These are phyloP conservation scores for Elanoides forficatus DNA, from an alignment of 2,113 vertebrate species.

Conservation along the genomic window DNA sequence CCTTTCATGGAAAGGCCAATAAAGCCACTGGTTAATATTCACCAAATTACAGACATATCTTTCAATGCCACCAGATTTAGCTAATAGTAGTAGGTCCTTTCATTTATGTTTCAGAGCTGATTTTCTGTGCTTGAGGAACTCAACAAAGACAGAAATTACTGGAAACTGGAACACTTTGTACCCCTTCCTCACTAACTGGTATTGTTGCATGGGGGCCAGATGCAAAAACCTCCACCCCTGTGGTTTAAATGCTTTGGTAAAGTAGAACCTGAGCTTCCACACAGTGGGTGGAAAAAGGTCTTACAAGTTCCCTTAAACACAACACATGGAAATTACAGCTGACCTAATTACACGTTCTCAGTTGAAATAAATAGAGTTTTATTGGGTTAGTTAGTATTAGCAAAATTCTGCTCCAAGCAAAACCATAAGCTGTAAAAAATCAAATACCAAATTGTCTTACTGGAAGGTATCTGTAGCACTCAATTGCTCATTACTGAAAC, in stretches of 20 bases:
- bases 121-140: not conserved
- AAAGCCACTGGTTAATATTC: not conserved
- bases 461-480: not conserved
- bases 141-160: not conserved
- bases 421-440: not conserved
- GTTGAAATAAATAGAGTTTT: not conserved
- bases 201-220: not conserved
- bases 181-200: not conserved
- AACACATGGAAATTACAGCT: not conserved
- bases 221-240: not conserved
- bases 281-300: not conserved
- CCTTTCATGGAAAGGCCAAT: not conserved
- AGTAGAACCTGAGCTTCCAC: not conserved
- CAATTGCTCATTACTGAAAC: rapidly evolving
- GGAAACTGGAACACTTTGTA: not conserved
- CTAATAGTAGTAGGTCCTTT: not conserved
- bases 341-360: not conserved
- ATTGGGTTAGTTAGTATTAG: not conserved
- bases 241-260: not conserved
- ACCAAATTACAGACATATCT: not conserved
- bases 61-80: not conserved
- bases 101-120: not conserved
- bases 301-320: not conserved
- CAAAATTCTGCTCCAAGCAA: not conserved
- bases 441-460: not conserved